Evolutionary conservation across 2,113 vertebrate species (phyloP), one percentile per base, ranked within the genome.

Genomic region (Callipepla squamata): DNA sequence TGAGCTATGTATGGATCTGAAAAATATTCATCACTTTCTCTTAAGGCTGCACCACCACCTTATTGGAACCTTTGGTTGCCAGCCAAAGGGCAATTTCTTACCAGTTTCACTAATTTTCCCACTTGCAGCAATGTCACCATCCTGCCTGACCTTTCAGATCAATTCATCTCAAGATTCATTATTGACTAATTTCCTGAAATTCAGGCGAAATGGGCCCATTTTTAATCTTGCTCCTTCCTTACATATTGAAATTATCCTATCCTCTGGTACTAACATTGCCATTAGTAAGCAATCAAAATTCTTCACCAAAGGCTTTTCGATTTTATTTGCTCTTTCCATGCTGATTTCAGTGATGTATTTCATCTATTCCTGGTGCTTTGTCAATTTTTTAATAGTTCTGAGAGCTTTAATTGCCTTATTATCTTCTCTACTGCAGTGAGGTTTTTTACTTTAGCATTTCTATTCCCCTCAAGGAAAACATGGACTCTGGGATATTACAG

Each of bases 201-300:
- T 91, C 93, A 93, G 84, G 86, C 94, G 78, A 95, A 96, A 96
- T 85, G 62, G 91, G 79, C 36, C 66, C 90, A 96, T 96, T 94
- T 92, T 96, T 96, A 97, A 96, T 94, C 86, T 91, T 82, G 74
- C 42, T 87, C 92, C 84, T 92, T 96, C 89, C 84, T 94, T 91
- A 69, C 0, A 9, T 50, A 85, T 70, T 91, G 91, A 94, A 97
- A 97, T 96, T 95, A 88, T 92, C 83, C 88, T 95, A 92, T 90
- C 90, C 90, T 94, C 93, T 95, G 95, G 81, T 96, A 74, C 84
- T 93, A 96, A 90, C 90, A n/a, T 72, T 50, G 57, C 81, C 94
- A 92, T 97, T 96, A 97, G 94, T 94, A 91, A 95, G 97, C 96
- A 95, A 97, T 97, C 96, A 97, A 96, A 96, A 94, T 87, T 87